These are phyloP conservation scores for Gordius sp. DNA, from an alignment of 2,888 invertebrate genomes.

Conservation along the genomic window DNA sequence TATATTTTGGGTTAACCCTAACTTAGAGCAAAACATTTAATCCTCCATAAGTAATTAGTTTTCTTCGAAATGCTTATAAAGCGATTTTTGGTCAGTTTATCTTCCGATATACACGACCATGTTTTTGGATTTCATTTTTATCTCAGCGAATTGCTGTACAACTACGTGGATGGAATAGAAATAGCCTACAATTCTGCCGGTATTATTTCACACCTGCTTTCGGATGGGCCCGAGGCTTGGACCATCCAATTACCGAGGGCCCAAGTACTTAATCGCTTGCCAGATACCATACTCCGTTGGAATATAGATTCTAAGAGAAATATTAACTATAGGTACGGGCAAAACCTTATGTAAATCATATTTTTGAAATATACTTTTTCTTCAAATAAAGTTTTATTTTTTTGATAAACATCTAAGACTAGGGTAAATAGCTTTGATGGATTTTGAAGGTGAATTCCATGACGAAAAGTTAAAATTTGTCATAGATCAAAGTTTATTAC, in stretches of 20 bases:
- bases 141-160: constrained; percentile 47
- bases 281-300: constrained; percentile 35
- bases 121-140: not conserved
- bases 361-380: no score
- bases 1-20: no score
- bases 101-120: not conserved
- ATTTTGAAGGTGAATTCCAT: no score
- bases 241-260: constrained; percentile 45
- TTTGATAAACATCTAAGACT: constrained; percentile 15
- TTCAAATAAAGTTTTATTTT: no score
- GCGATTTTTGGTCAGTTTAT: no score
- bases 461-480: no score
- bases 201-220: constrained; percentile 73
- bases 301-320: constrained; percentile 57
- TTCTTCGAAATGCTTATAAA: no score
- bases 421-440: no score
- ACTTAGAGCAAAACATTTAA: no score
- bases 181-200: constrained; percentile 36
- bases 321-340: constrained; percentile 53
- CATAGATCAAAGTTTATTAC: no score
- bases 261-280: constrained; percentile 18
- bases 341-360: constrained; percentile 16
- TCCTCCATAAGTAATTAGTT: no score
- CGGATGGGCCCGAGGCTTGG: constrained; percentile 64
- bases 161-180: constrained; percentile 72